Conservation (phyloP, 2,113 vertebrate genomes). For the Ia io region DNA sequence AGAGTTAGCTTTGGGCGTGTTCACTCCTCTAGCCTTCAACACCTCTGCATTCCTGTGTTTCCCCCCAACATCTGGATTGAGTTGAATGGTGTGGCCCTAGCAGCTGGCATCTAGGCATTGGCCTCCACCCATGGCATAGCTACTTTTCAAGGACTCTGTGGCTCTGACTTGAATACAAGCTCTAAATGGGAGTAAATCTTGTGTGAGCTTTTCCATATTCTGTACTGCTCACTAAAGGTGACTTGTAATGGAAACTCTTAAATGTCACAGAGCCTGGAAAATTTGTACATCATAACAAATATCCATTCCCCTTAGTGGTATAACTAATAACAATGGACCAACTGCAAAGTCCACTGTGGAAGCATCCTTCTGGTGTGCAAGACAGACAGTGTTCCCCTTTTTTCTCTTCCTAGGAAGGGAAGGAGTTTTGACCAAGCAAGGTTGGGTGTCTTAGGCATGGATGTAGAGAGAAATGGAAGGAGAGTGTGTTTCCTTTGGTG, state of each 20-base stretch:
- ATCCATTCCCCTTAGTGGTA: neutral
- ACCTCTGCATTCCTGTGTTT: neutral
- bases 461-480: neutral
- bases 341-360: neutral
- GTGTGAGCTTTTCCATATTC: slow-evolving; percentile 7
- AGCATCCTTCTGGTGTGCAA: neutral
- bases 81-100: neutral
- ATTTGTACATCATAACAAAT: neutral
- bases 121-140: neutral
- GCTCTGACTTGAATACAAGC: neutral
- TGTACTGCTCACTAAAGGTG: neutral
- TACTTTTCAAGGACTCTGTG: neutral
- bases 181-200: neutral
- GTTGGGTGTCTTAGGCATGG: neutral
- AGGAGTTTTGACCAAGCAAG: neutral
- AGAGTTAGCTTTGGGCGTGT: neutral
- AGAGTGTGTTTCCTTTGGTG: neutral
- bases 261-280: slow-evolving; percentile 52
- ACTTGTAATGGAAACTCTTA: slow-evolving; percentile 12
- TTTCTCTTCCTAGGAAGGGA: neutral
- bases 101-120: neutral
- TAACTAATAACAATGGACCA: neutral
- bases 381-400: neutral
- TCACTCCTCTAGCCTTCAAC: neutral
- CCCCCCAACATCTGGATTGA: neutral